Evolutionary conservation across 2,113 vertebrate genomes (phyloP).

Genomic region (Galbula dea): DNA sequence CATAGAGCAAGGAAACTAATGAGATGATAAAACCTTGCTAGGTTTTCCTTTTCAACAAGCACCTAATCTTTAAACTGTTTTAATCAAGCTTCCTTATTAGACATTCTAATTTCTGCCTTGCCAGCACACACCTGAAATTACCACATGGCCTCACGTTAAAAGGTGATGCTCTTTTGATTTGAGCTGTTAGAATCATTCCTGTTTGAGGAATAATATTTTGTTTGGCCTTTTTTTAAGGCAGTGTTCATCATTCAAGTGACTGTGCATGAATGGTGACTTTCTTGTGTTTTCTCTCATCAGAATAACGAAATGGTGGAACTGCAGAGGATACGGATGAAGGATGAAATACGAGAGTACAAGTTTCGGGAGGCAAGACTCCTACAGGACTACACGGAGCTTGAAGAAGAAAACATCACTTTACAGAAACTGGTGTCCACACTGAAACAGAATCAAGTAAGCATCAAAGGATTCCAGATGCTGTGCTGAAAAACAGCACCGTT

Average conservation of each 20-base stretch:
- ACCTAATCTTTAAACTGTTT: background rate
- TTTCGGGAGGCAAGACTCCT: conserved; percentile 88
- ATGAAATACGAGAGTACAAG: conserved; percentile 93
- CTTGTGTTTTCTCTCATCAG: conserved; percentile 66
- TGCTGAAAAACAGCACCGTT: background rate
- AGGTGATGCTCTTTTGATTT: background rate
- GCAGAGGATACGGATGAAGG: conserved; percentile 88
- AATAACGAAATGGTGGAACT: conserved; percentile 91
- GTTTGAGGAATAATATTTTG: background rate
- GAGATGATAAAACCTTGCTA: background rate
- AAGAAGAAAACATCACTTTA: conserved; percentile 96
- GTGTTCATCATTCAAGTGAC: background rate
- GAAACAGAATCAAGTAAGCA: conserved; percentile 91
- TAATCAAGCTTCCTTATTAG: background rate
- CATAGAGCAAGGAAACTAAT: background rate
- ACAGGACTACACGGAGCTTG: conserved; percentile 95
- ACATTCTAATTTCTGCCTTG: background rate
- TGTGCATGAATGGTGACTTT: background rate
- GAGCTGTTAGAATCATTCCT: background rate
- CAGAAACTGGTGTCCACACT: conserved; percentile 95
- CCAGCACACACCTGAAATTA: background rate
- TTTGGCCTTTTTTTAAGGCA: background rate
- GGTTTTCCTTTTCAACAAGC: background rate
- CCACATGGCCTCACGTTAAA: background rate
- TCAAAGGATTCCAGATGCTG: background rate